These are phyloP conservation scores for Clepsis dumicolana DNA, from an alignment of 2,888 invertebrate species.

Conservation along the genomic window DNA sequence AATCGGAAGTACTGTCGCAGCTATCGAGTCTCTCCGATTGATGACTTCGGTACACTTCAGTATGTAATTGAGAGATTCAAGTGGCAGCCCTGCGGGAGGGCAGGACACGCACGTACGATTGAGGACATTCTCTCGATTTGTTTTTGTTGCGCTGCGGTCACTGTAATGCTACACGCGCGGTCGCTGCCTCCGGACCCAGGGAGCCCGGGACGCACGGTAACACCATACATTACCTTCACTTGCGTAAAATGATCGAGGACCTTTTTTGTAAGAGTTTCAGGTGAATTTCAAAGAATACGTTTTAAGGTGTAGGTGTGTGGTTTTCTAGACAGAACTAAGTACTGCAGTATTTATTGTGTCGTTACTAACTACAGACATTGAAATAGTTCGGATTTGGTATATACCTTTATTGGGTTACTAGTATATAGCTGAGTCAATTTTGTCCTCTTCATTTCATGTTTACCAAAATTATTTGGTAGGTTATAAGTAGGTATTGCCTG, in stretches of 20 bases:
- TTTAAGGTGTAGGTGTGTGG: background rate
- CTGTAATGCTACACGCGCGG: slow-evolving; percentile 75
- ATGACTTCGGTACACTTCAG: too few relatives aligned
- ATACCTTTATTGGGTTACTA: too few relatives aligned
- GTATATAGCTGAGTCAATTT: too few relatives aligned
- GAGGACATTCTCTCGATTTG: slow-evolving; percentile 80
- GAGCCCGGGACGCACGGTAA: slow-evolving; percentile 52
- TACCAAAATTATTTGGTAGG: too few relatives aligned
- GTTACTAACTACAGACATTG: too few relatives aligned
- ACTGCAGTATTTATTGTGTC: too few relatives aligned
- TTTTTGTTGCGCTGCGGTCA: slow-evolving; percentile 84
- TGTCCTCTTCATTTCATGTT: too few relatives aligned
- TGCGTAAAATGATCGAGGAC: slow-evolving; percentile 16
- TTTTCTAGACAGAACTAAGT: background rate
- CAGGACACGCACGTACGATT: slow-evolving; percentile 84
- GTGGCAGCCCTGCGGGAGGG: slow-evolving; percentile 62
- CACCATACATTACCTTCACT: slow-evolving; percentile 35
- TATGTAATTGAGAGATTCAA: background rate
- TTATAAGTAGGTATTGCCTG: too few relatives aligned
- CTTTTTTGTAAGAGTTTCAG: slow-evolving; percentile 1
- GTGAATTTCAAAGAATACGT: background rate
- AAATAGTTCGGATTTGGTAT: too few relatives aligned
- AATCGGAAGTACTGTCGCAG: too few relatives aligned
- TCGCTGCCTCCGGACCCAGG: slow-evolving; percentile 52
- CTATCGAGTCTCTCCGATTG: too few relatives aligned